Evolutionary conservation across 2,797 vertebrate species (phyloP), one percentile per base, ranked within the genome.

Genomic region (Denticeps clupeoides): DNA sequence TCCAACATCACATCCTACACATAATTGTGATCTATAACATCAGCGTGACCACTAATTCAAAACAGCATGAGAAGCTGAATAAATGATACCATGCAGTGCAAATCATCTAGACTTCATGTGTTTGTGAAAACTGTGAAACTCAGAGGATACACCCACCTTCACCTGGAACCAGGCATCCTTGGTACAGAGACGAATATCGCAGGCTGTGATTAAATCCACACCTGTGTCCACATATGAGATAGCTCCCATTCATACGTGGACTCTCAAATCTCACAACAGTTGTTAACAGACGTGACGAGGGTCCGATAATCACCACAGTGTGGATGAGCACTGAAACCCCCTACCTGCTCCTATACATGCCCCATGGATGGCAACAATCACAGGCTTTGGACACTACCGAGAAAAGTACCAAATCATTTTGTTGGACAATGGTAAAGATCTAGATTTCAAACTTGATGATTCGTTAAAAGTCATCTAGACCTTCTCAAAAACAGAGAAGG

Each of bases 121-220:
- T n/a, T n/a, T n/a, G n/a, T n/a, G n/a, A n/a, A n/a, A n/a, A n/a
- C n/a, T n/a, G n/a, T n/a, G n/a, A n/a, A n/a, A n/a, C n/a, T n/a
- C n/a, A n/a, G n/a, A n/a, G n/a, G n/a, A n/a, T n/a, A n/a, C n/a
- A n/a, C 63, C 56, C 49, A 85, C 89, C 86, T 92, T 95, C 7
- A 91, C 74, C 67, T 93, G 90, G 72, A 93, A 93, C 84, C 81
- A 90, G 31, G 89, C 83, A 4, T 91, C 89, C 71, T 85, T 82
- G 1, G 85, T 67, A 26, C 90, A 93, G 45, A 91, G 79, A 0
- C 89, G 87, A n/a, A 93, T 84, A 51, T 93, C 91, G 10, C 89
- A 93, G 62, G 91, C 89, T 0, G 87, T 82, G 58, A 94, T 69
- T 41, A 93, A 80, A 62, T 93, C 87, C 4, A 95, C 71, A 1